Evolutionary conservation across 1,140 invertebrate genomes (phyloP).

Genomic region (Hestina assimilis): DNA sequence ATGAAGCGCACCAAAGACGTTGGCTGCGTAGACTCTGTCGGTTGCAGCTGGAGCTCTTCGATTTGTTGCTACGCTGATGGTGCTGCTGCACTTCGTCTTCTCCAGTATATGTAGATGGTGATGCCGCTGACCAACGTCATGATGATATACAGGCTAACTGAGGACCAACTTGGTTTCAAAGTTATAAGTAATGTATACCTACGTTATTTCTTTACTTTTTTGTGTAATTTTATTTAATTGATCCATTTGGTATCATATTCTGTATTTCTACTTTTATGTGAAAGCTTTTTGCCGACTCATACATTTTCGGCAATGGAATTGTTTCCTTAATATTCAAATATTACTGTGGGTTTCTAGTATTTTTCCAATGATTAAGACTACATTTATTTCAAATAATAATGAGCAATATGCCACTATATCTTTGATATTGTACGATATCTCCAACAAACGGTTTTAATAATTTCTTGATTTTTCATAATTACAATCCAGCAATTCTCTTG

Average conservation of each 20-base stretch:
- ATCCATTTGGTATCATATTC: neutral
- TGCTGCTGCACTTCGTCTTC: no score
- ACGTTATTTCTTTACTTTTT: neutral
- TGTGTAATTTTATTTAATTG: neutral
- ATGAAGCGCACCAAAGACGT: neutral
- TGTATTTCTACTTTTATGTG: neutral
- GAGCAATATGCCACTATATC: conserved; percentile 5
- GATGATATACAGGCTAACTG: no score
- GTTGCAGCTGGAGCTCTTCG: neutral
- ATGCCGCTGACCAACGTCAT: no score
- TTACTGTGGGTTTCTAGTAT: neutral
- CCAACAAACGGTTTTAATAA: conserved; percentile 29
- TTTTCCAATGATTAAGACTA: neutral
- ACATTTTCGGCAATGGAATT: conserved; percentile 10
- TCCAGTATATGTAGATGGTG: no score
- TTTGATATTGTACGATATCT: conserved; percentile 21
- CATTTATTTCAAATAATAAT: conserved; percentile 9
- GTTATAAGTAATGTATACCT: no score
- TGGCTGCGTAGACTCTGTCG: neutral
- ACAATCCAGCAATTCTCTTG: conserved; percentile 35
- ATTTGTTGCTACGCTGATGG: neutral
- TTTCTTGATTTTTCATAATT: conserved; percentile 25
- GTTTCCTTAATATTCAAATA: conserved; percentile 10
- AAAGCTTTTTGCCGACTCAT: neutral
- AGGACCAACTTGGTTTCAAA: no score